Conservation (phyloP, 30 jellyfish, hydroid and myxozoan species). For the Hydractinia symbiolongicarpus region DNA sequence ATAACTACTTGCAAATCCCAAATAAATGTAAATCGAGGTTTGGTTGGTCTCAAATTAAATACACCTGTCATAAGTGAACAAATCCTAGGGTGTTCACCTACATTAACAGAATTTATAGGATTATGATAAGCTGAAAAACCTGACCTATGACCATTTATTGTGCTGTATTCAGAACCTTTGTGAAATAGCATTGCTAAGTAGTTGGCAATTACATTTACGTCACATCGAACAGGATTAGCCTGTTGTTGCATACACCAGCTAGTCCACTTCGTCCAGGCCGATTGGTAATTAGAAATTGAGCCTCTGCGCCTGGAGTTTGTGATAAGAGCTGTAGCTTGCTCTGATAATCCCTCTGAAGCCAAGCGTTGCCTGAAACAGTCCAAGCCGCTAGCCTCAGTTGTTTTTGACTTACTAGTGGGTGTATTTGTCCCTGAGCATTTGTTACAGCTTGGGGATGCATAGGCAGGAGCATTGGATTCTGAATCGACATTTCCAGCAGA, state of each 20-base stretch:
- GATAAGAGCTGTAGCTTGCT: slow-evolving; percentile 33
- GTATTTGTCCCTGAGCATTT: too few relatives aligned
- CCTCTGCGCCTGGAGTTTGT: slow-evolving; percentile 27
- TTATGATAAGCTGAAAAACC: slow-evolving; percentile 39
- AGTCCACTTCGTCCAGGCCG: slow-evolving; percentile 42
- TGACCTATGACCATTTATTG: slow-evolving; percentile 24
- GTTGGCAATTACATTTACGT: slow-evolving; percentile 12
- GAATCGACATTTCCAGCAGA: slow-evolving; percentile 4
- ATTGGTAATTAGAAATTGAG: slow-evolving; percentile 30
- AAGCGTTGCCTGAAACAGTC: too few relatives aligned
- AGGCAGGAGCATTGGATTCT: slow-evolving; percentile 6
- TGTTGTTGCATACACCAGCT: slow-evolving; percentile 35
- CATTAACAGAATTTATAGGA: slow-evolving; percentile 23
- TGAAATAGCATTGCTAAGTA: slow-evolving; percentile 23
- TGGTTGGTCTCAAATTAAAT: not conserved
- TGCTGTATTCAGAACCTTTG: slow-evolving; percentile 20
- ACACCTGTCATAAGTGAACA: slow-evolving; percentile 6
- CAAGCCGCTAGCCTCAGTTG: too few relatives aligned
- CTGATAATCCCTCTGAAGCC: too few relatives aligned
- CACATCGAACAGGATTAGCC: slow-evolving; percentile 40
- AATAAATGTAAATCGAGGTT: too few relatives aligned
- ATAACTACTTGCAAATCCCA: too few relatives aligned
- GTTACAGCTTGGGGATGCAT: too few relatives aligned
- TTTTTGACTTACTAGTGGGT: too few relatives aligned
- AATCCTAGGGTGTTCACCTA: slow-evolving; percentile 33